Evolutionary conservation across 2,888 invertebrate genomes (phyloP).

Genomic region (Dasypolia templi): DNA sequence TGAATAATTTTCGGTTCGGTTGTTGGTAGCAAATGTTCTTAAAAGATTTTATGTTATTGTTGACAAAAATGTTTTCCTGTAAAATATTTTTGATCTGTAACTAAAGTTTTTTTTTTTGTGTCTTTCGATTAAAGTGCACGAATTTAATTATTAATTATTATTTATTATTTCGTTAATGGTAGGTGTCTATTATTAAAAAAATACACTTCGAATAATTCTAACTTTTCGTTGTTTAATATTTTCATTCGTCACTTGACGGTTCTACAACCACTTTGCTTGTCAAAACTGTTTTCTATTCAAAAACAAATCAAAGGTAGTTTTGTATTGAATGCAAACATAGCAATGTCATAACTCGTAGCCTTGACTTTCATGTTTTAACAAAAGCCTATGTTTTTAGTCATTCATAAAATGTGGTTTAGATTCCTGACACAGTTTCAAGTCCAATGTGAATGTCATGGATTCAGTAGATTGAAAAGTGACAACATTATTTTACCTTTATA

Average conservation of each 20-base stretch:
- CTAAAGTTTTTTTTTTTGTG: background rate
- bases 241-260: background rate
- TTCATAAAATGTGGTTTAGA: conserved; percentile 38
- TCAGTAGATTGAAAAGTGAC: background rate
- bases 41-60: conserved; percentile 25
- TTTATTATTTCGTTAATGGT: too few relatives aligned
- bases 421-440: conserved; percentile 28
- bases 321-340: conserved; percentile 21
- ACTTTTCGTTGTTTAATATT: background rate
- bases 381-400: conserved; percentile 33
- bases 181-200: too few relatives aligned
- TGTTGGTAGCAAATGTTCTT: conserved; percentile 51
- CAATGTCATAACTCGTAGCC: conserved; percentile 43
- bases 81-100: background rate
- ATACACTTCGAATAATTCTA: too few relatives aligned
- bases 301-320: conserved; percentile 16
- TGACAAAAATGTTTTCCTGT: background rate
- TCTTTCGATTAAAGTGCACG: background rate
- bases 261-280: background rate
- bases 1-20: conserved; percentile 40
- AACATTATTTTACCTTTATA: too few relatives aligned
- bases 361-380: conserved; percentile 51
- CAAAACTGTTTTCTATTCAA: conserved; percentile 21
- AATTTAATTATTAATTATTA: too few relatives aligned
- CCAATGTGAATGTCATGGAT: conserved; percentile 35